Percentiles rank a stretch among this genome's conserved stretches.
These are phyloP conservation scores for Mustela lutreola DNA, from an alignment of 2,113 vertebrate species.

Conservation along the genomic window DNA sequence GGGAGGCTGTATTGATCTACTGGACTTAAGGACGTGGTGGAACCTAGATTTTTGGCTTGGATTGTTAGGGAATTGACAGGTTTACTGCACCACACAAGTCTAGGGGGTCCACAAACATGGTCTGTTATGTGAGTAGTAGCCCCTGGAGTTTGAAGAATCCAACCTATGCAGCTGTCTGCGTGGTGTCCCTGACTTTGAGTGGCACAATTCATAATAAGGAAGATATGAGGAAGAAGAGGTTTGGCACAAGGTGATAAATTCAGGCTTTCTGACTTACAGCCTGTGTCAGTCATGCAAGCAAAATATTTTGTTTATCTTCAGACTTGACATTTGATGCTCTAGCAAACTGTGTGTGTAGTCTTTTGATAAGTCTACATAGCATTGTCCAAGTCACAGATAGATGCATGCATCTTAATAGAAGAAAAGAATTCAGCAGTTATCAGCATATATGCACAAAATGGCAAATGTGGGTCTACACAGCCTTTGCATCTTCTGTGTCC, in stretches of 20 bases:
- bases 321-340: not conserved
- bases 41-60: not conserved
- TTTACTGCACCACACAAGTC: rapidly evolving
- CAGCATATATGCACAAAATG: not conserved
- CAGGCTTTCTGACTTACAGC: not conserved
- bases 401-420: not conserved
- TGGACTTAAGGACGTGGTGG: not conserved
- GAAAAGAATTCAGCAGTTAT: not conserved
- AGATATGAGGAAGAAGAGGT: not conserved
- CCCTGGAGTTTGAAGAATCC: not conserved
- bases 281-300: not conserved
- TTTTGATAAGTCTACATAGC: not conserved
- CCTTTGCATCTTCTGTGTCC: not conserved
- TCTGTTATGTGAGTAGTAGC: not conserved
- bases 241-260: not conserved
- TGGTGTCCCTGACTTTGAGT: not conserved
- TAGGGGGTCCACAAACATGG: rapidly evolving
- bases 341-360: not conserved
- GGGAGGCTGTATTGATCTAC: no score
- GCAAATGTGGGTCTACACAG: not conserved
- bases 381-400: not conserved
- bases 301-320: not conserved
- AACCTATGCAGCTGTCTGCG: rapidly evolving
- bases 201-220: no score
- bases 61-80: not conserved